phyloP scores from a whole-genome alignment of 2,888 invertebrate genomes.

The Caenorhabditis wallacei region DNA sequence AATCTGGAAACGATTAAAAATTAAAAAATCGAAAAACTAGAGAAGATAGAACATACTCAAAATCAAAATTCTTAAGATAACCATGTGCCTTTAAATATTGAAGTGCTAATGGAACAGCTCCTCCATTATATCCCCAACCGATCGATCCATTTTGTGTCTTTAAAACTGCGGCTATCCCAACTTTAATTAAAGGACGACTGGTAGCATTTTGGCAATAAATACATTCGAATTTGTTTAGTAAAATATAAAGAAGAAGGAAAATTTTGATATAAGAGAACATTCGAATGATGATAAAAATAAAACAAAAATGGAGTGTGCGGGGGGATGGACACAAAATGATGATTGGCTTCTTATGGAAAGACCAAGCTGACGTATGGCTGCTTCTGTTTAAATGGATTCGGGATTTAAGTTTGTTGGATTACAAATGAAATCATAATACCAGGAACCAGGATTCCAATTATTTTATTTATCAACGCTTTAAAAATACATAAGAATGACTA shows the following conservation, averaged over 20 bases:
- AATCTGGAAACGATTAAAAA: too few species aligned
- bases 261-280: conserved; percentile 1
- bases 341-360: conserved; percentile 1
- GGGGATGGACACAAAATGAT: neutral
- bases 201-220: neutral
- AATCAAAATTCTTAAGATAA: conserved; percentile 39
- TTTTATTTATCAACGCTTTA: neutral
- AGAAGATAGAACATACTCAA: conserved; percentile 37
- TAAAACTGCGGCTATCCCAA: conserved; percentile 39
- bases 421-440: neutral
- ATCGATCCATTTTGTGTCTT: conserved; percentile 33
- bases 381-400: neutral
- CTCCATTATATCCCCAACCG: conserved; percentile 52
- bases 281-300: neutral
- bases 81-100: conserved; percentile 31
- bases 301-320: neutral
- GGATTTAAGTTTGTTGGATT: conserved; percentile 4
- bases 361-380: conserved; percentile 6
- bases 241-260: neutral
- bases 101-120: conserved; percentile 51
- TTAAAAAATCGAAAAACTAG: too few species aligned
- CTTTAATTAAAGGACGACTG: conserved; percentile 4
- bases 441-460: neutral
- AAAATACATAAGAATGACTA: neutral
- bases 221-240: neutral